Evolutionary conservation across 2,113 vertebrate species (phyloP).

Genomic region (Sterrhoptilus dennistouni): DNA sequence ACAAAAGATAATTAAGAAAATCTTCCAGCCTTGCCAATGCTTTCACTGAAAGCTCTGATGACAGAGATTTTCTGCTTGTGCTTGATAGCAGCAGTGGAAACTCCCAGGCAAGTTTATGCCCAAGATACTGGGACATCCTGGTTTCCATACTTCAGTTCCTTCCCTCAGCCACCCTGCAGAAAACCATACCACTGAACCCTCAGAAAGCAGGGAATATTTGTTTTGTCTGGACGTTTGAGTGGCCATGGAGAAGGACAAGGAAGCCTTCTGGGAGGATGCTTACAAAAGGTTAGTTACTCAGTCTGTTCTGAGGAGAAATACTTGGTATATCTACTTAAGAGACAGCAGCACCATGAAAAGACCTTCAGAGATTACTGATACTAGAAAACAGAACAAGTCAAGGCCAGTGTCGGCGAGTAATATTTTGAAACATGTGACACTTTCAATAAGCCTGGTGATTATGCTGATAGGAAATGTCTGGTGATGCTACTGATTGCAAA

Average conservation of each 20-base stretch:
- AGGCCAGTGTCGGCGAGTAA: not conserved
- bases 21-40: not conserved
- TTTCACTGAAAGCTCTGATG: not conserved
- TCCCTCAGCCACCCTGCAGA: not conserved
- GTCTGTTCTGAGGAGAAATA: not conserved
- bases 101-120: not conserved
- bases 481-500: not conserved
- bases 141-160: not conserved
- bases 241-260: not conserved
- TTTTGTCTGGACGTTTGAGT: not conserved
- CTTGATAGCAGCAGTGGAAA: not conserved
- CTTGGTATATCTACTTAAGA: not conserved
- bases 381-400: not conserved
- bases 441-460: not conserved
- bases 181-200: not conserved
- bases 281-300: not conserved
- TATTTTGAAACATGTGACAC: slow-evolving; percentile 12
- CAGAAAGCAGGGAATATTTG: not conserved
- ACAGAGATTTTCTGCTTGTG: not conserved
- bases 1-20: not conserved
- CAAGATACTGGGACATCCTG: not conserved
- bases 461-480: not conserved
- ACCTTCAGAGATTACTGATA: not conserved
- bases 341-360: not conserved
- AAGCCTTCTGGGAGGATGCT: not conserved